These are phyloP conservation scores for Amaurobius ferox DNA, from an alignment of 2,888 invertebrate species.

Conservation along the genomic window DNA sequence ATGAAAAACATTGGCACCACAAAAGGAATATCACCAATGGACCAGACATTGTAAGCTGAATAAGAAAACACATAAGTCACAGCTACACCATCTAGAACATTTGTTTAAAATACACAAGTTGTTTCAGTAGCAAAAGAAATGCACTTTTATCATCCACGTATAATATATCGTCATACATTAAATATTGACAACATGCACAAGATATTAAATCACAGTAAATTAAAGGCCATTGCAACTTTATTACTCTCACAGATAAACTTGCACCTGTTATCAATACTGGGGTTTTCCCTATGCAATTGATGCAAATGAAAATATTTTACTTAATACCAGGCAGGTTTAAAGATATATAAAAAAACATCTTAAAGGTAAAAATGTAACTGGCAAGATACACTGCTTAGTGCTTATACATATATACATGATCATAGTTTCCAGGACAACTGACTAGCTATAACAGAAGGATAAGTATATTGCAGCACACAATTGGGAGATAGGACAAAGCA, in stretches of 20 bases:
- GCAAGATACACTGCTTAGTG: conserved; percentile 33
- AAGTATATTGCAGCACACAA: not conserved
- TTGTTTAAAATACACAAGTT: conserved; percentile 32
- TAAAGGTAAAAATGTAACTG: conserved; percentile 30
- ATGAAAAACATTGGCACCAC: conserved; percentile 70
- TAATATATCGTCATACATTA: conserved; percentile 37
- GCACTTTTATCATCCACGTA: conserved; percentile 31
- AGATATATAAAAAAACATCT: conserved; percentile 34
- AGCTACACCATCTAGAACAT: conserved; percentile 42
- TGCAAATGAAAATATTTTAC: conserved; percentile 1
- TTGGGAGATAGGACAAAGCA: conserved; percentile 14
- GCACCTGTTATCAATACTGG: conserved; percentile 47
- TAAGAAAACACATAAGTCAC: conserved; percentile 48
- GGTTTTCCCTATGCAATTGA: not conserved
- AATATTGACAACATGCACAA: conserved; percentile 54
- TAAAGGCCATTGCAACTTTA: conserved; percentile 47
- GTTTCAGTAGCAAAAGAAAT: conserved; percentile 54
- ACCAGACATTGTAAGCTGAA: conserved; percentile 69
- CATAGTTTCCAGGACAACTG: conserved; percentile 48
- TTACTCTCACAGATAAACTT: conserved; percentile 20
- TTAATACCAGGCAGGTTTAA: not conserved
- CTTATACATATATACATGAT: conserved; percentile 48
- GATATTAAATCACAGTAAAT: conserved; percentile 68
- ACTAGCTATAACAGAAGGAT: conserved; percentile 59
- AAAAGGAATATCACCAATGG: conserved; percentile 63